A percentile compares a stretch with the other conserved stretches of the same genome.
Evolutionary conservation across 1,140 invertebrate genomes (phyloP).

Genomic region (Panagrolaimus sp.): DNA sequence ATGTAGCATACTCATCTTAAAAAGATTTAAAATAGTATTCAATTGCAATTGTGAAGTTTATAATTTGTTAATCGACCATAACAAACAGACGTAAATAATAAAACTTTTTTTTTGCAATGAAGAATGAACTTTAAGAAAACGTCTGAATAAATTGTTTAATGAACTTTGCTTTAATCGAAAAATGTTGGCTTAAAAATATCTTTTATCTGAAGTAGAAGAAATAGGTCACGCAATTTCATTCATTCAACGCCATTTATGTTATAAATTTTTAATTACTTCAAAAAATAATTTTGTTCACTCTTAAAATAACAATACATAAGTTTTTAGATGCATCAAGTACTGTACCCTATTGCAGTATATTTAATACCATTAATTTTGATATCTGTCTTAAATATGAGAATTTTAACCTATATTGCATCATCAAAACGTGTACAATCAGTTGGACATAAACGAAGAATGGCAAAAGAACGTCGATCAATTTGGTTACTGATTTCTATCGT

Average conservation of each 20-base stretch:
- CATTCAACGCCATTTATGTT: background rate
- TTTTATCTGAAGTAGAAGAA: background rate
- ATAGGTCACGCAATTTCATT: background rate
- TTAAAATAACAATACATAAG: background rate
- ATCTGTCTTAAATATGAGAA: slow-evolving; percentile 49
- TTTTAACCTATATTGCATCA: slow-evolving; percentile 39
- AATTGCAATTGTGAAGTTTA: no score
- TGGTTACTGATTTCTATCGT: slow-evolving; percentile 53
- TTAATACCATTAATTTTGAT: slow-evolving; percentile 50
- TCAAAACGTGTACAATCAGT: slow-evolving; percentile 30
- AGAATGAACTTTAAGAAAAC: background rate
- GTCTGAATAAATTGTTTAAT: background rate
- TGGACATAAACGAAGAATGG: slow-evolving; percentile 45
- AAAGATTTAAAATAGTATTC: no score
- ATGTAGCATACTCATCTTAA: no score
- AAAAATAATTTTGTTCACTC: background rate
- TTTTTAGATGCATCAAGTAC: slow-evolving; percentile 41
- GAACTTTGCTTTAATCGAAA: background rate
- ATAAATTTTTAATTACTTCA: background rate
- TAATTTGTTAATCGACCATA: no score
- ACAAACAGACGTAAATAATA: no score
- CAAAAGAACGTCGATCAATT: slow-evolving; percentile 45
- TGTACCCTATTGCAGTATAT: slow-evolving; percentile 50
- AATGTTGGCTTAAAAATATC: no score
- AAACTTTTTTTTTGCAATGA: no score